These are phyloP conservation scores for Lucilia sericata DNA, from an alignment of 1,140 invertebrate species.

Conservation along the genomic window DNA sequence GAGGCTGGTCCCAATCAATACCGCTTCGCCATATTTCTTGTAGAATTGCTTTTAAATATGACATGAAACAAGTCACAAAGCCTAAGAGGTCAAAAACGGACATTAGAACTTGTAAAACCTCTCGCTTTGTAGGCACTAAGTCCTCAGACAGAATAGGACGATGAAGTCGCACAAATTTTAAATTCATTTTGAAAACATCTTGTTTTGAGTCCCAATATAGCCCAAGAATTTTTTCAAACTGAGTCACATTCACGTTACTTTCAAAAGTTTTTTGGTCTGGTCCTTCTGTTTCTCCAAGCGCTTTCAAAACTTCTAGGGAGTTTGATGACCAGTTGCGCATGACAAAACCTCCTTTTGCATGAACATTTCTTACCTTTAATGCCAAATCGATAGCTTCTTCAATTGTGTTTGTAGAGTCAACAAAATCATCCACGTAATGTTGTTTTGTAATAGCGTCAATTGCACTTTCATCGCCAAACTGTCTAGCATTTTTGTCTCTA, in stretches of 20 bases:
- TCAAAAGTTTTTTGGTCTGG: not conserved
- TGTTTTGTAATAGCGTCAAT: conserved; percentile 5
- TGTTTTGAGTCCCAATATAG: conserved; percentile 40
- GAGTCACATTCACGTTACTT: not conserved
- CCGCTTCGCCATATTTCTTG: conserved; percentile 63
- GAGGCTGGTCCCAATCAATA: conserved; percentile 63
- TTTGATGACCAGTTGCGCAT: conserved; percentile 26
- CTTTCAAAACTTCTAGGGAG: conserved; percentile 29
- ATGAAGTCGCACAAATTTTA: not conserved
- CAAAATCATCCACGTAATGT: conserved; percentile 34
- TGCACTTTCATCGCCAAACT: conserved; percentile 6
- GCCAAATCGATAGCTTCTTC: conserved; percentile 22
- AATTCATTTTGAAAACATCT: conserved; percentile 24
- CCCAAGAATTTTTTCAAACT: conserved; percentile 39
- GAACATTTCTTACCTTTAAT: not conserved
- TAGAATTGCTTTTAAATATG: conserved; percentile 63
- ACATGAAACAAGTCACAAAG: conserved; percentile 62
- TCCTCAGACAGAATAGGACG: not conserved
- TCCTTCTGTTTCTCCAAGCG: not conserved
- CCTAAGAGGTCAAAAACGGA: conserved; percentile 65
- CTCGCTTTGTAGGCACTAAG: conserved; percentile 5
- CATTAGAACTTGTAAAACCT: conserved; percentile 46
- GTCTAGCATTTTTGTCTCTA: conserved; percentile 30
- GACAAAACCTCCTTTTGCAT: conserved; percentile 18
- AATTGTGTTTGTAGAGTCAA: not conserved